These are phyloP conservation scores for Fragum whitleyi DNA, from an alignment of 2,888 invertebrate genomes.

Conservation along the genomic window DNA sequence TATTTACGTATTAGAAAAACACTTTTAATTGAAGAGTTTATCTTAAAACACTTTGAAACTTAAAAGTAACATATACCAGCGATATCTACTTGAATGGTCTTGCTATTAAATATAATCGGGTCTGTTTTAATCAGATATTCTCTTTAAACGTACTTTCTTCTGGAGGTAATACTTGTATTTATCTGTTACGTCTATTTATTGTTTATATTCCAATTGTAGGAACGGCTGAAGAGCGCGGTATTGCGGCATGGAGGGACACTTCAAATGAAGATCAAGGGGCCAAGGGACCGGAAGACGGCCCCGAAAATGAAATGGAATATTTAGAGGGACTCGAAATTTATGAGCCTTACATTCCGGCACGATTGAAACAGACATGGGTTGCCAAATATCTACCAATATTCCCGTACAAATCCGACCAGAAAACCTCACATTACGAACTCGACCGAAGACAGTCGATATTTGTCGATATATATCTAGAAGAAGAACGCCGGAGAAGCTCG, in stretches of 20 bases:
- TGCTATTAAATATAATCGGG: too few relatives aligned
- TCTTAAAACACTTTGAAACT: too few relatives aligned
- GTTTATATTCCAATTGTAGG: too few relatives aligned
- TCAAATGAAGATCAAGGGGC: not conserved
- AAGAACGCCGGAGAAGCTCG: conserved; percentile 5
- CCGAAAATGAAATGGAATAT: conserved; percentile 1
- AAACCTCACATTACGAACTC: conserved; percentile 19
- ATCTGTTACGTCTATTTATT: too few relatives aligned
- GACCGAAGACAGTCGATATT: conserved; percentile 21
- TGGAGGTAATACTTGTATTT: too few relatives aligned
- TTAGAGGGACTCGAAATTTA: conserved; percentile 60
- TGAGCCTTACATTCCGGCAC: conserved; percentile 41
- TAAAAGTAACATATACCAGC: too few relatives aligned
- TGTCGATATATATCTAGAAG: not conserved
- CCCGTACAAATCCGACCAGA: conserved; percentile 24
- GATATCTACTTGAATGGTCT: too few relatives aligned
- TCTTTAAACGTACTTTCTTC: too few relatives aligned
- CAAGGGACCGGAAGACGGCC: not conserved
- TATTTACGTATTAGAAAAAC: too few relatives aligned
- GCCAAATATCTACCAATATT: conserved; percentile 32
- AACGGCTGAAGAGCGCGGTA: conserved; percentile 60
- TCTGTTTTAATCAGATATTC: too few relatives aligned
- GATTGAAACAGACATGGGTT: conserved; percentile 33
- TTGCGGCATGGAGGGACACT: conserved; percentile 54
- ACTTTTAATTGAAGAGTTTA: too few relatives aligned